Evolutionary conservation across 2,113 vertebrate species (phyloP), one percentile per base, ranked within the genome.

Genomic region (Gymnobelideus leadbeateri): DNA sequence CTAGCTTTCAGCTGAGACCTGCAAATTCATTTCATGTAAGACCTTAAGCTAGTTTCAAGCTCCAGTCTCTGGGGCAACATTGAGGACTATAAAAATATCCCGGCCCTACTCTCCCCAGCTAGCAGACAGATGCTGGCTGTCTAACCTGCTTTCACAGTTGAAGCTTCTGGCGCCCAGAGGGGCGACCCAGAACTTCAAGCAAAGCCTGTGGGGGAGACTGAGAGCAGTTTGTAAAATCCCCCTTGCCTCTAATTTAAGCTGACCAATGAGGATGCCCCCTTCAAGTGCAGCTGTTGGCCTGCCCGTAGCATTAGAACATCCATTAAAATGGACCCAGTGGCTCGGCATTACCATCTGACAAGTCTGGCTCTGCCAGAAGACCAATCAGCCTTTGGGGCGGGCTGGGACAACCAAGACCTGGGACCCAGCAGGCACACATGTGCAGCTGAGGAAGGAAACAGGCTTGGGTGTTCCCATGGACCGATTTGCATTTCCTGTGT

Each of bases 371-470:
- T 37, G 31, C 9, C 61, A 68, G 61, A 37, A 37, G 31, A 16
- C 31, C 61, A 68, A 12, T 14, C 12, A 68, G 61, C 31, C 31
- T 14, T 68, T 68, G 61, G 0, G 61, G 9, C 8, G 37, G 49
- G 21, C 31, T 89, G 11, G 26, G 26, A n/a, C 46, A 1, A 24
- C 9, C 43, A n/a, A 9, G 1, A 2, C 91, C 57, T 54, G 47
- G n/a, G n/a, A 43, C n/a, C 12, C 26, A 92, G 91, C 68, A 94
- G 93, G n/a, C 14, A 1, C 89, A 89, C 37, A 51, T 2, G 4
- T 92, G 37, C 26, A 92, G n/a, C 55, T 96, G 95, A 97, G 98
- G 97, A 98, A 98, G 98, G 98, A 98, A 98, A 92, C 90, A n/a
- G 52, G 95, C 89, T 92, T 92, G 93, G 94, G 51, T 0, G 24